A percentile compares a stretch with the other conserved stretches of the same genome.
Conservation (phyloP, 1,140 invertebrate species). For the Archivesica marissinica region DNA sequence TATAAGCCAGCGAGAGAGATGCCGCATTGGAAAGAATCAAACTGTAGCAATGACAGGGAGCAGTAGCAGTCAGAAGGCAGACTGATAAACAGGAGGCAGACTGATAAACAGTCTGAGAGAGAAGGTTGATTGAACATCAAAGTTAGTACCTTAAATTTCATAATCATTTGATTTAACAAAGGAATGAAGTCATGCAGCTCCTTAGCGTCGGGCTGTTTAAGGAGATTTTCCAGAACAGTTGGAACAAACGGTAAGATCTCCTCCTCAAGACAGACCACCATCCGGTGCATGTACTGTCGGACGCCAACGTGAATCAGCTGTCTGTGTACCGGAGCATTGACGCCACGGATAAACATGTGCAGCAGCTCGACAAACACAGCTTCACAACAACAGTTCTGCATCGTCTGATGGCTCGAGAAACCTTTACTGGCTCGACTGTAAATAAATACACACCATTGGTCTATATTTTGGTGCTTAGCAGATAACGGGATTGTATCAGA, state of each 20-base stretch:
- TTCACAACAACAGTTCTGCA: conserved; percentile 86
- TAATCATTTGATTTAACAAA: conserved; percentile 87
- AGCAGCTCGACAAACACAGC: conserved; percentile 85
- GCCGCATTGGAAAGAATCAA: no score
- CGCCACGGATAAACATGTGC: conserved; percentile 85
- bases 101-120: no score
- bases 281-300: conserved; percentile 86
- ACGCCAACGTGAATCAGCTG: conserved; percentile 83
- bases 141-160: conserved; percentile 88
- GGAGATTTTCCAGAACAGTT: conserved; percentile 84
- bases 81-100: no score
- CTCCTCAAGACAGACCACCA: conserved; percentile 87
- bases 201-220: conserved; percentile 84
- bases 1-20: no score
- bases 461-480: no score
- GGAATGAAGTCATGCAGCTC: conserved; percentile 87
- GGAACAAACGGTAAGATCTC: conserved; percentile 87
- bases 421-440: conserved; percentile 86
- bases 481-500: no score
- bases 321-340: conserved; percentile 84
- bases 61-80: no score
- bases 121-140: no score
- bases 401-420: conserved; percentile 86
- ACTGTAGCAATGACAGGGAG: no score
- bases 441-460: conserved; percentile 28